These are phyloP conservation scores for Limenitis camilla DNA, from an alignment of 2,888 invertebrate species.

Conservation along the genomic window DNA sequence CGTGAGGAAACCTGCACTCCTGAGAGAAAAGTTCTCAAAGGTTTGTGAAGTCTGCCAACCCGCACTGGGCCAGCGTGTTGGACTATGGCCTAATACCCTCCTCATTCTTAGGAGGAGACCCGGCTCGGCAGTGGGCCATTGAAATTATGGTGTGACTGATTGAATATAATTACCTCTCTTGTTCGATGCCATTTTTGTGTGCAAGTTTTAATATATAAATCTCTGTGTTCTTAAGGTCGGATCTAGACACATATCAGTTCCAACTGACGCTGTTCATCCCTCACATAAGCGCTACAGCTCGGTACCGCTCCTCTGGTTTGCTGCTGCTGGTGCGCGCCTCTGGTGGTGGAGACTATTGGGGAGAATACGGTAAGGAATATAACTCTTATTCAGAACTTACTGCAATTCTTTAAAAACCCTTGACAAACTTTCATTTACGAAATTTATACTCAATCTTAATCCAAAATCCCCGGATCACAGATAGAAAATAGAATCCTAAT, in stretches of 20 bases:
- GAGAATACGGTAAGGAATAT: conserved; percentile 81
- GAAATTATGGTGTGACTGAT: background rate
- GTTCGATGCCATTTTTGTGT: background rate
- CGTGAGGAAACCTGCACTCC: too few relatives aligned
- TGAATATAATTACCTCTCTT: background rate
- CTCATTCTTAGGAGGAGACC: too few relatives aligned
- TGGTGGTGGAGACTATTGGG: conserved; percentile 92
- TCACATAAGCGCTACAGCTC: conserved; percentile 84
- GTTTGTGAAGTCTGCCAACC: background rate
- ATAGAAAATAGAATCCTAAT: too few relatives aligned
- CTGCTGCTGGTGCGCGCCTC: conserved; percentile 87
- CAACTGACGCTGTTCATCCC: conserved; percentile 87
- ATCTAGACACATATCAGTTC: conserved; percentile 85
- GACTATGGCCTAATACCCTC: too few relatives aligned
- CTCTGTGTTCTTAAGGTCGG: conserved; percentile 72
- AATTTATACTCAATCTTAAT: too few relatives aligned
- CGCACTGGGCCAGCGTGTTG: too few relatives aligned
- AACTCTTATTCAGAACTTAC: too few relatives aligned
- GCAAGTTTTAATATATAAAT: background rate
- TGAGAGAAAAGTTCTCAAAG: too few relatives aligned
- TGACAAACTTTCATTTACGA: too few relatives aligned
- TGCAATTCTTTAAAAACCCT: too few relatives aligned
- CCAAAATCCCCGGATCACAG: too few relatives aligned
- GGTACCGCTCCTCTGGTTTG: conserved; percentile 87
- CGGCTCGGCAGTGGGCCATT: too few relatives aligned